A percentile compares a stretch with the other conserved stretches of the same genome.
Conservation (phyloP, 2,888 invertebrate species). For the Luffia ferchaultella region DNA sequence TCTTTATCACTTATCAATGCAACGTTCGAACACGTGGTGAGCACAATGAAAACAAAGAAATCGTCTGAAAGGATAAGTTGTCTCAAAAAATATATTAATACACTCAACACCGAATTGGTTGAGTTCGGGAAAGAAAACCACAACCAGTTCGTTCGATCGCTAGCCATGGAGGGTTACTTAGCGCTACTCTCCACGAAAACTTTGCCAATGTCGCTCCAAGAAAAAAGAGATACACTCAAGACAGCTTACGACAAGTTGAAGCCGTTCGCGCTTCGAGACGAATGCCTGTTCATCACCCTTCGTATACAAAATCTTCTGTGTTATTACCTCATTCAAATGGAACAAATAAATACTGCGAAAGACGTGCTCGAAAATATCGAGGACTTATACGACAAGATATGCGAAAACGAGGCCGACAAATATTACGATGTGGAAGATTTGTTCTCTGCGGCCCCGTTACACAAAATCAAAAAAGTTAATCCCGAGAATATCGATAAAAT, state of each 20-base stretch:
- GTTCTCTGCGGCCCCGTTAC: constrained; percentile 39
- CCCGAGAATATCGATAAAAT: constrained; percentile 64
- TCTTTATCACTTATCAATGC: constrained; percentile 33
- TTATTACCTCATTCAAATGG: constrained; percentile 61
- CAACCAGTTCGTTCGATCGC: constrained; percentile 34
- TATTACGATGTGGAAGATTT: constrained; percentile 63
- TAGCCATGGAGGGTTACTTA: constrained; percentile 53
- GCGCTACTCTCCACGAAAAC: constrained; percentile 43
- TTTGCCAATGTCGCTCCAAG: constrained; percentile 35
- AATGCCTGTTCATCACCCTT: constrained; percentile 59
- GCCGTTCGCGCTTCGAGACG: constrained; percentile 32
- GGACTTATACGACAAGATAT: constrained; percentile 44
- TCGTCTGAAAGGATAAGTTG: constrained; percentile 32
- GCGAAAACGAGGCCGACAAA: constrained; percentile 30
- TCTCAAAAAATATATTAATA: constrained; percentile 40
- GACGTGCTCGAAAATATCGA: constrained; percentile 59
- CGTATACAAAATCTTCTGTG: constrained; percentile 66
- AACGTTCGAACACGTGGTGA: constrained; percentile 40
- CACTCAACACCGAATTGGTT: constrained; percentile 33
- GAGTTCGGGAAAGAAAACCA: constrained; percentile 44
- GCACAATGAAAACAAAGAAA: constrained; percentile 35
- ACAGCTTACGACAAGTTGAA: constrained; percentile 41
- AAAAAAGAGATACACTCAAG: constrained; percentile 41
- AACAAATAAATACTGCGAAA: constrained; percentile 47
- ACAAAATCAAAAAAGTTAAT: constrained; percentile 36